These are phyloP conservation scores for Lipophrys pholis DNA, from an alignment of 2,113 vertebrate species.

Conservation along the genomic window DNA sequence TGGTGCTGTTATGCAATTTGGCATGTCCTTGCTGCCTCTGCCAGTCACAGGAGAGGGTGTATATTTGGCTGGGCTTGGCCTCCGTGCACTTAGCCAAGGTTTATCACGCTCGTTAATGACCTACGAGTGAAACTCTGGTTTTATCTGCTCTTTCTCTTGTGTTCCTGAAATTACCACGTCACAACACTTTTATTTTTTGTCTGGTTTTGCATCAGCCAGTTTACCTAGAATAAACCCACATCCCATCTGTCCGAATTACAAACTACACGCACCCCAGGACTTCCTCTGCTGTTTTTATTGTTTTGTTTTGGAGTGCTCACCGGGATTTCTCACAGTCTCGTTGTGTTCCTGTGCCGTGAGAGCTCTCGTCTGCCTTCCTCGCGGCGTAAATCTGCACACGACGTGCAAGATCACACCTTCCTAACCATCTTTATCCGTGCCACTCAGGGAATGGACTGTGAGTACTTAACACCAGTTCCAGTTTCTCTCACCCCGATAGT, in stretches of 20 bases:
- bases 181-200: constrained; percentile 26
- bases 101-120: constrained; percentile 48
- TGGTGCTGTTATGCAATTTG: constrained; percentile 32
- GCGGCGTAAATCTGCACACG: constrained; percentile 32
- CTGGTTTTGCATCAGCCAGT: neutral
- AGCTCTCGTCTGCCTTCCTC: constrained; percentile 6
- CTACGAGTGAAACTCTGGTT: constrained; percentile 28
- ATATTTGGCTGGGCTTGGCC: constrained; percentile 34
- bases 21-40: constrained; percentile 15
- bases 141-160: constrained; percentile 18
- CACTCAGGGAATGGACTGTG: constrained; percentile 30
- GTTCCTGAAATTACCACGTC: constrained; percentile 18
- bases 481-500: constrained; percentile 52
- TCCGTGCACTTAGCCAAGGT: constrained; percentile 19
- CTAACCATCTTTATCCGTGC: constrained; percentile 24
- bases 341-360: constrained; percentile 11
- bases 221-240: constrained; percentile 18
- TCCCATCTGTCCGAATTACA: neutral
- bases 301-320: neutral
- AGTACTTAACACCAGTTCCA: constrained; percentile 58
- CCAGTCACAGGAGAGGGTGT: constrained; percentile 26
- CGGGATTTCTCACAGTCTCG: constrained; percentile 20
- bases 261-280: neutral
- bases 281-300: constrained; percentile 25
- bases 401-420: constrained; percentile 29